These are phyloP conservation scores for Scelioninae gen. 1 DNA, from an alignment of 2,888 invertebrate genomes.

Conservation along the genomic window DNA sequence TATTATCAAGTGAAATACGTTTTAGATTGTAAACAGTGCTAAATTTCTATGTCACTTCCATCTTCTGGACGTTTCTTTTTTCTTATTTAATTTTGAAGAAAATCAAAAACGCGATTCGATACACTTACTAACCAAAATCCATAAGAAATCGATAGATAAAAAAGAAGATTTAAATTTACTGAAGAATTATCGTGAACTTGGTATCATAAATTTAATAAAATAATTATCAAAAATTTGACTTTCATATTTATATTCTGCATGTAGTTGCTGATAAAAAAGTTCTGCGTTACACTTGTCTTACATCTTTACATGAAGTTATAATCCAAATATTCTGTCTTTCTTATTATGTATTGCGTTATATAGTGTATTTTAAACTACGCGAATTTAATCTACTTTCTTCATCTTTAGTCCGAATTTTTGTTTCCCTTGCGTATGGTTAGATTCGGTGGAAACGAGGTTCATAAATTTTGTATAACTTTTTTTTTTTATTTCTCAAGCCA, in stretches of 20 bases:
- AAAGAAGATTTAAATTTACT: too few species aligned
- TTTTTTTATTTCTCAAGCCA: slow-evolving; percentile 31
- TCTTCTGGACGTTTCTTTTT: slow-evolving; percentile 49
- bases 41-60: slow-evolving; percentile 49
- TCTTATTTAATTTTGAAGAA: slow-evolving; percentile 14
- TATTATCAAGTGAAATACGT: slow-evolving; percentile 54
- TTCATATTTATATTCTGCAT: slow-evolving; percentile 44
- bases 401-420: slow-evolving; percentile 25
- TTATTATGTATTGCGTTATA: slow-evolving; percentile 11
- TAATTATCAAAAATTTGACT: slow-evolving; percentile 55
- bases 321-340: slow-evolving; percentile 30
- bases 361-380: slow-evolving; percentile 22
- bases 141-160: too few species aligned
- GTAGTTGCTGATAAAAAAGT: slow-evolving; percentile 25
- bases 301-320: slow-evolving; percentile 37
- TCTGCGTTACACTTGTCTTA: slow-evolving; percentile 15
- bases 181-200: too few species aligned
- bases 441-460: slow-evolving; percentile 22
- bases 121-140: slow-evolving; percentile 28
- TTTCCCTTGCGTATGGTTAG: slow-evolving; percentile 11
- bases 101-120: slow-evolving; percentile 17
- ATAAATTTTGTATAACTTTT: slow-evolving; percentile 9
- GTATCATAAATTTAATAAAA: slow-evolving; percentile 38
- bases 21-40: slow-evolving; percentile 46
- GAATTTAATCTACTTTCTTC: slow-evolving; percentile 44